Evolutionary conservation across 2,888 invertebrate genomes (phyloP).

Genomic region (Drosophila sordidapex): DNA sequence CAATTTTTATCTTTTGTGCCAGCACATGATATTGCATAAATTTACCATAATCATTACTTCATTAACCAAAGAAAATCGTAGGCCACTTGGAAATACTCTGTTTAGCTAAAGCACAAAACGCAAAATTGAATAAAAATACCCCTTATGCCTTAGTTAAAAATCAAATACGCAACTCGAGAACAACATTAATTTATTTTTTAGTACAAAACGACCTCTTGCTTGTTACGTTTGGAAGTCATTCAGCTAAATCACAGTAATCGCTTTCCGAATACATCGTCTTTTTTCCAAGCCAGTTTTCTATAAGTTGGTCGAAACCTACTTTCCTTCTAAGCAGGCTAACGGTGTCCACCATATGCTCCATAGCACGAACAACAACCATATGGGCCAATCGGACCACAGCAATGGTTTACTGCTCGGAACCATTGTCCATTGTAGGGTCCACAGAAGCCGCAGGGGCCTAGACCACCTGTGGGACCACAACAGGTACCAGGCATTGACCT

Average conservation of each 20-base stretch:
- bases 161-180: not conserved
- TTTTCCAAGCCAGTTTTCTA: conserved; percentile 1
- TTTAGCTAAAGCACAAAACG: not conserved
- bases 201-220: conserved; percentile 21
- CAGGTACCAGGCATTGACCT: conserved; percentile 69
- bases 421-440: conserved; percentile 73
- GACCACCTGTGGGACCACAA: conserved; percentile 71
- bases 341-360: conserved; percentile 64
- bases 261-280: not conserved
- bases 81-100: not conserved
- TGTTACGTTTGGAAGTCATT: not conserved
- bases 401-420: conserved; percentile 68
- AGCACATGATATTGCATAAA: conserved; percentile 15
- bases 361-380: conserved; percentile 69
- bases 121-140: not conserved
- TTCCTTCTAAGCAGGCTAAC: conserved; percentile 68
- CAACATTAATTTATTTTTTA: conserved; percentile 17
- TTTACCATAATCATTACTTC: not conserved
- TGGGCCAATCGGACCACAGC: conserved; percentile 69
- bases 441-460: conserved; percentile 68
- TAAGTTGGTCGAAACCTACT: conserved; percentile 42
- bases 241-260: not conserved
- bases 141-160: not conserved
- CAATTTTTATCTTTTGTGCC: conserved; percentile 4
- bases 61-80: not conserved